phyloP scores from a whole-genome alignment of 2,113 vertebrate genomes.

The Pollachius pollachius region DNA sequence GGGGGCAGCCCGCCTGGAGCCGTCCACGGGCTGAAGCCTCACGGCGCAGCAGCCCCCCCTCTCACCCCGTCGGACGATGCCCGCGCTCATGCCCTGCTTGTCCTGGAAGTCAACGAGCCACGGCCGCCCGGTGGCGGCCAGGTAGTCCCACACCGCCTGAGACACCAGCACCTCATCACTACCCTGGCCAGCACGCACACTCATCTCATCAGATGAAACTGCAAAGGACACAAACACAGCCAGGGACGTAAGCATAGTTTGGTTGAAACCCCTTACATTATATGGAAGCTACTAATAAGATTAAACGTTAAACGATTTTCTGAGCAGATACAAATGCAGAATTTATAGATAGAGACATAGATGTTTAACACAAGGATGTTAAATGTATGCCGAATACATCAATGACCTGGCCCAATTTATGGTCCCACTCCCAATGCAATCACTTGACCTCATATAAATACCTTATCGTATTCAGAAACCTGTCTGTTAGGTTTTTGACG shows the following conservation, averaged over 20 bases:
- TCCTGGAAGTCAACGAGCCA: constrained; percentile 89
- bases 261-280: background rate
- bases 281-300: too few species aligned
- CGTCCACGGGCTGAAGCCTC: constrained; percentile 80
- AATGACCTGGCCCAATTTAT: too few species aligned
- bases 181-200: constrained; percentile 81
- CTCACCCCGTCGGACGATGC: constrained; percentile 86
- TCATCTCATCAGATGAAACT: constrained; percentile 82
- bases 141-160: constrained; percentile 91
- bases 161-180: constrained; percentile 90
- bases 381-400: too few species aligned
- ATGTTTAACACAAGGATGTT: too few species aligned
- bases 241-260: constrained; percentile 25
- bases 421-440: too few species aligned
- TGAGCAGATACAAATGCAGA: too few species aligned
- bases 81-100: constrained; percentile 85
- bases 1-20: constrained; percentile 65
- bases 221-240: constrained; percentile 25
- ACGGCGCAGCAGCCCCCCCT: constrained; percentile 91
- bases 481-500: too few species aligned
- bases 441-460: too few species aligned
- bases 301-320: too few species aligned
- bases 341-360: too few species aligned
- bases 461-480: too few species aligned
- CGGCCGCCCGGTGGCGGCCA: constrained; percentile 84